Conservation (phyloP, 2,113 vertebrate genomes). For the Sphyrna mokarran region DNA sequence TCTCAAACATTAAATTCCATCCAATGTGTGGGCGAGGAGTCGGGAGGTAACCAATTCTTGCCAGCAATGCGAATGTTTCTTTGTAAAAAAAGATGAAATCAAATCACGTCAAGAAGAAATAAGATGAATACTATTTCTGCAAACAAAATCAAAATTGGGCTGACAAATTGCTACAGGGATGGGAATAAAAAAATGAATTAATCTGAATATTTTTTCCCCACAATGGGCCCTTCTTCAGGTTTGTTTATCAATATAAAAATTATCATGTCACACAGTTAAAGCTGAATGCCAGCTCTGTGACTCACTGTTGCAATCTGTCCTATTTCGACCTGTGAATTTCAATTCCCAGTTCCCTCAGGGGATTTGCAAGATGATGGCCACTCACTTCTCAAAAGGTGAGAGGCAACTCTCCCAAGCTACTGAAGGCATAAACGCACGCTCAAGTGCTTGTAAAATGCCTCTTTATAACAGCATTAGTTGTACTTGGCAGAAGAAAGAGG, state of each 20-base stretch:
- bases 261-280: not conserved
- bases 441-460: not conserved
- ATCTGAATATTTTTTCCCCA: not conserved
- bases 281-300: not conserved
- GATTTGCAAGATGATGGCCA: not conserved
- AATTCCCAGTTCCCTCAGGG: not conserved
- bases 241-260: not conserved
- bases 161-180: not conserved
- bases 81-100: not conserved
- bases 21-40: not conserved
- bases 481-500: not conserved
- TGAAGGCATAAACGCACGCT: not conserved
- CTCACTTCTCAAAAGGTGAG: not conserved
- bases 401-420: not conserved
- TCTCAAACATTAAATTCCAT: not conserved
- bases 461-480: not conserved
- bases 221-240: too few species aligned
- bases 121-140: not conserved
- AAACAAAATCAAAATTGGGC: not conserved
- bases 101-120: not conserved
- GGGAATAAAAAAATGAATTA: not conserved
- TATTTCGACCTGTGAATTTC: not conserved
- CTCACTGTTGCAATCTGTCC: conserved; percentile 15
- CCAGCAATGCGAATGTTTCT: not conserved
- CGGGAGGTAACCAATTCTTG: not conserved